phyloP scores from a whole-genome alignment of 1,140 invertebrate species.

The Zeugodacus cucurbitae region DNA sequence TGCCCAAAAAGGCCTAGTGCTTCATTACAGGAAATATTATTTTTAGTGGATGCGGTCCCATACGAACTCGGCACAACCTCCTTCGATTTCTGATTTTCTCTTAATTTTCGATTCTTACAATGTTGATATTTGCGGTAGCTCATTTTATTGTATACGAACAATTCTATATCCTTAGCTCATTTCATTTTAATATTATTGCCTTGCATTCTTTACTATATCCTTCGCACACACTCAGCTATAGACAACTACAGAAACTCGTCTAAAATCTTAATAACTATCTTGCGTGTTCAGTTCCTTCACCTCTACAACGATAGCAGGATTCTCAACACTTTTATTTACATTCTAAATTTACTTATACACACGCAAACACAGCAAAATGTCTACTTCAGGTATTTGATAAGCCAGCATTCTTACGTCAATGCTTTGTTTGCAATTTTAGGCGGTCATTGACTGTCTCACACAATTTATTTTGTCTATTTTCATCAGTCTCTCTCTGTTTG shows the following conservation, averaged over 20 bases:
- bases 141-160: neutral
- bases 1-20: too few relatives aligned
- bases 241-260: neutral
- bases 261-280: neutral
- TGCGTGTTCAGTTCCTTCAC: neutral
- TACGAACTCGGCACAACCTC: too few relatives aligned
- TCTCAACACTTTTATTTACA: neutral
- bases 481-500: neutral
- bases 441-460: constrained; percentile 25
- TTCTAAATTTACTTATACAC: too few relatives aligned
- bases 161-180: neutral
- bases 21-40: too few relatives aligned
- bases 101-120: neutral
- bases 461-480: neutral
- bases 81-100: neutral
- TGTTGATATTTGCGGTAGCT: neutral
- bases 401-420: neutral
- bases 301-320: neutral
- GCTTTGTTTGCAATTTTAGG: constrained; percentile 23
- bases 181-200: neutral
- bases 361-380: neutral
- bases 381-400: constrained; percentile 8
- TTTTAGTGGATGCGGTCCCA: too few relatives aligned
- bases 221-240: neutral
- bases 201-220: neutral